phyloP scores from a whole-genome alignment of 2,797 vertebrate species.

The Telmatherina bonti region DNA sequence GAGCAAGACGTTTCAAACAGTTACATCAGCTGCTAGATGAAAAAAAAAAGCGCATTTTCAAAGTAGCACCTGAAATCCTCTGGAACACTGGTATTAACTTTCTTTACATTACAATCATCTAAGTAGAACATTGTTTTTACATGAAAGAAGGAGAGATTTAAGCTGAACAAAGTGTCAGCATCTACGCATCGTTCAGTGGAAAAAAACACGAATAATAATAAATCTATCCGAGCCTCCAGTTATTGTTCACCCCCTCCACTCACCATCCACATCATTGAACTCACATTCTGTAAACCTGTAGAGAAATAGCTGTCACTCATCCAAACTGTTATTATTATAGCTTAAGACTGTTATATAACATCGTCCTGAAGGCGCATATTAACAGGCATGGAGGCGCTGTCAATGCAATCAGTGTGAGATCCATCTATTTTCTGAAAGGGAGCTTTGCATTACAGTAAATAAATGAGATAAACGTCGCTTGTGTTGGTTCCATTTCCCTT shows the following conservation, averaged over 20 bases:
- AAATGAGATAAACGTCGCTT: not conserved
- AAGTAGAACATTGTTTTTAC: not conserved
- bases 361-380: slow-evolving; percentile 28
- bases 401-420: slow-evolving; percentile 6
- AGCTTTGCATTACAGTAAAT: not conserved
- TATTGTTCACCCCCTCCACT: slow-evolving; percentile 2
- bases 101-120: not conserved
- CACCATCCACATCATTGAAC: not conserved
- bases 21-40: slow-evolving; percentile 38
- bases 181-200: not conserved
- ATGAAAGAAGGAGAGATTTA: not conserved
- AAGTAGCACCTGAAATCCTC: slow-evolving; percentile 13
- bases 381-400: not conserved
- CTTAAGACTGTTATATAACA: slow-evolving; percentile 42
- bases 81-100: not conserved
- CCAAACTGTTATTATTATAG: slow-evolving; percentile 21
- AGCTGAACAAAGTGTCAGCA: not conserved
- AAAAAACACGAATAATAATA: not conserved
- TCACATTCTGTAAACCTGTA: not conserved
- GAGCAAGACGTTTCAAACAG: slow-evolving; percentile 15
- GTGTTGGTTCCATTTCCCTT: not conserved
- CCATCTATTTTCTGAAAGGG: slow-evolving; percentile 20
- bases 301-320: slow-evolving; percentile 29
- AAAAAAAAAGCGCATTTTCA: not conserved
- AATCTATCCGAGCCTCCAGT: not conserved